Base-by-base conservation (phyloP, 2,888 invertebrate genomes). In the Xanthostigma xanthostigma region DNA sequence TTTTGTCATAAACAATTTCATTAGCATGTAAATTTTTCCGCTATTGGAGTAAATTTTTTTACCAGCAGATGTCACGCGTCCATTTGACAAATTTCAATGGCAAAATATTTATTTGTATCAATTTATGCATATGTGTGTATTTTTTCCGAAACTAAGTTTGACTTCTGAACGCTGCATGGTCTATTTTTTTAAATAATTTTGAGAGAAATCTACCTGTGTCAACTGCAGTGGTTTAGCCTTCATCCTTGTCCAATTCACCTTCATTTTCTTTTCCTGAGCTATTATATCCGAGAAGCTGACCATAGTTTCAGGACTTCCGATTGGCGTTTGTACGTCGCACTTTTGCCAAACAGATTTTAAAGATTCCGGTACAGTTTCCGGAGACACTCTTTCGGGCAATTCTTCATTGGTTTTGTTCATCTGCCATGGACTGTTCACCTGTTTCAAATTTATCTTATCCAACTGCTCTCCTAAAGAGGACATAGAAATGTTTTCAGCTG, bases 231-330 rank as follows among this genome's bases (percentile, higher is more conserved):
- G 78, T 63, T 89, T 89, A 8, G 80, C 79, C 60, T 77, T 78
- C 57, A 82, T 78, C 60, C 81, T 79, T 2, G 78, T 76, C 53
- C 76, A 75, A 58, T 83, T 80, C 53, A 82, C 82, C 52, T 78
- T 79, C 59, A 83, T 82, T 48, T 81, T 78, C 56, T 73, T 76
- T 64, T 89, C 87, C 56, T 82, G 83, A 11, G 77, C 78, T 46
- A 88, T 69, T 53, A 89, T 88, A 53, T 78, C 65, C 52, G 75
- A 56, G 53, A 71, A 68, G 44, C 61, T 64, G 27, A 61, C 58
- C 62, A 69, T 49, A 59, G 62, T 27, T 33, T 55, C 53, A 34
- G 52, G 52, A 35, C 54, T 54, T 17, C 49, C 51, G 36, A 54
- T 39, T 8, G 59, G 58, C 50, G 53, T 56, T 14, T 55, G 34